Evolutionary conservation across 2,113 vertebrate species (phyloP), one percentile per base, ranked within the genome.

Genomic region (Lutjanus erythropterus): DNA sequence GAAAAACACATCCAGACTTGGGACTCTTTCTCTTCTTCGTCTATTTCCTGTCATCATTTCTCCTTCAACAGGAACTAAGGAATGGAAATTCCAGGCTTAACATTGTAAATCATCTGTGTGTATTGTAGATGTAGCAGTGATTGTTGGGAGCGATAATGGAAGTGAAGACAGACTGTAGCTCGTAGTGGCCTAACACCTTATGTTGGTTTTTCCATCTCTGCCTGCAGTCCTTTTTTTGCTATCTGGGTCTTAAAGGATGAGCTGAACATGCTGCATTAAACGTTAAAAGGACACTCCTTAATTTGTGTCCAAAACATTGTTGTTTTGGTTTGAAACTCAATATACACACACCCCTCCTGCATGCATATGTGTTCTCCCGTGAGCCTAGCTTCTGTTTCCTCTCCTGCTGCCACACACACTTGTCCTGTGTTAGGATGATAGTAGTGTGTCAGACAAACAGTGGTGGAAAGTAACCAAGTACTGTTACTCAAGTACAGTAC

Each of bases 261-360:
- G n/a, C 9, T 11, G 39, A 64, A n/a, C 37, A 10, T 15, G 35
- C 25, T 61, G 27, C 14, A 0, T 7, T 50, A 18, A 12, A 39
- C 44, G 59, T 33, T 11, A 21, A 65, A 37, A 14, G 15, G 29
- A 46, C 67, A 25, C 66, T 53, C 21, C 56, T 29, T 42, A 2
- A 37, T 71, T 71, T 71, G 67, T 50, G 67, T 42, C 42, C 49
- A 64, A 81, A 76, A 71, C 50, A 65, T 16, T 56, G 25, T 27
- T 65, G 66, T 71, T 71, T 59, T 77, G 66, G 50, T 83, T 66
- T 50, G 5, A 59, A 33, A 76, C 42, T 37, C 42, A 31, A 29
- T 1, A 15, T 16, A 29, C 3, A 19, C 39, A 50, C 44, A 33
- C 52, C 35, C n/a, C 11, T 35, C 27, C 50, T 46, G 49, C 61